Evolutionary conservation across 2,113 vertebrate species (phyloP).

Genomic region (Colius striatus): DNA sequence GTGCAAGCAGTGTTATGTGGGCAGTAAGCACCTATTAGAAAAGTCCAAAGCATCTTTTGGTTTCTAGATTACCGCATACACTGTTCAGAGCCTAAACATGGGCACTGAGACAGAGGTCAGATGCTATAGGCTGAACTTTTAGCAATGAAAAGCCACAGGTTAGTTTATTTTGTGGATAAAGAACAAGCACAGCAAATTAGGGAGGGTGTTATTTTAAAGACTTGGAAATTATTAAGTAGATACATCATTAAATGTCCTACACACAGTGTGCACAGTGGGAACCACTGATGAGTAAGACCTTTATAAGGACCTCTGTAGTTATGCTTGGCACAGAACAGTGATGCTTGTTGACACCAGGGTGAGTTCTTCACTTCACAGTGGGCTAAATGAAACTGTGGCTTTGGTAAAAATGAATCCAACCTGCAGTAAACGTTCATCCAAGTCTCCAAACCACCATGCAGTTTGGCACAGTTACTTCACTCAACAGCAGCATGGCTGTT

Average conservation of each 20-base stretch:
- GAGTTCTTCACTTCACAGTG: constrained; percentile 59
- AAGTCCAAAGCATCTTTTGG: background rate
- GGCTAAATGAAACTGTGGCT: constrained; percentile 69
- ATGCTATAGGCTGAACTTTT: background rate
- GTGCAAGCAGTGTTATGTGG: background rate
- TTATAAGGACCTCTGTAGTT: constrained; percentile 45
- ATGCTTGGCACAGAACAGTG: constrained; percentile 26
- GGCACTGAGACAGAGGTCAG: background rate
- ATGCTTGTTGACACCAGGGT: constrained; percentile 54
- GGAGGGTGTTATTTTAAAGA: background rate
- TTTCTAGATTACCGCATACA: background rate
- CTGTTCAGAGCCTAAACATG: background rate
- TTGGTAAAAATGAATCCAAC: constrained; percentile 64
- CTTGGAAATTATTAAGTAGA: constrained; percentile 1
- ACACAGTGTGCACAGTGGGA: constrained; percentile 21
- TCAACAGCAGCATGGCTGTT: background rate
- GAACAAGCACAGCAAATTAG: background rate
- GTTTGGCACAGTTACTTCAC: constrained; percentile 34
- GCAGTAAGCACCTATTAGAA: background rate
- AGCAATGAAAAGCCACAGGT: background rate
- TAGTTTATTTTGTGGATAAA: constrained; percentile 18
- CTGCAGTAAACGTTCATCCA: constrained; percentile 56
- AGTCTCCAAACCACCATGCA: constrained; percentile 59
- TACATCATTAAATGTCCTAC: constrained; percentile 1
- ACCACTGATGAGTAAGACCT: constrained; percentile 41